Percentiles rank a stretch among this genome's conserved stretches.
phyloP scores from a whole-genome alignment of 2,888 invertebrate species.

The Poecilus cupreus region DNA sequence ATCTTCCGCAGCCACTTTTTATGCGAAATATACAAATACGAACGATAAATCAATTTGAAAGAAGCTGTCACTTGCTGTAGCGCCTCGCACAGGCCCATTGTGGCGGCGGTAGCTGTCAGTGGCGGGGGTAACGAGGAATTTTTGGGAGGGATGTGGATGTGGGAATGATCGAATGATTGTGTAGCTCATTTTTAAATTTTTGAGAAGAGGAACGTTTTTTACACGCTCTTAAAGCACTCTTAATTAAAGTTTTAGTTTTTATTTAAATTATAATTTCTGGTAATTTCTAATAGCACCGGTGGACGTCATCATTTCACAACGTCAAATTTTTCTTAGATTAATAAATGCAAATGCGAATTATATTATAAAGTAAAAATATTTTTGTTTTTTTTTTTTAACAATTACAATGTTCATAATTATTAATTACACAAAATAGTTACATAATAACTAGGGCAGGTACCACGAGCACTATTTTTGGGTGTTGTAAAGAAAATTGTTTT shows the following conservation, averaged over 20 bases:
- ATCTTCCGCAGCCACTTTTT: slow-evolving; percentile 61
- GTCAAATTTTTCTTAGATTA: too few species aligned
- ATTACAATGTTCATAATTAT: too few species aligned
- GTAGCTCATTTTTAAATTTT: neutral
- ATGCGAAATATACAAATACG: slow-evolving; percentile 62
- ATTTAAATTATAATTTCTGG: neutral
- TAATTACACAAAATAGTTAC: too few species aligned
- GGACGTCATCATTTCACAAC: too few species aligned
- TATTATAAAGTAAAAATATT: too few species aligned
- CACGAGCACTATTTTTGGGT: too few species aligned
- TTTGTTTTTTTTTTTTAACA: too few species aligned
- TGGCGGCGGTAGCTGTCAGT: slow-evolving; percentile 30
- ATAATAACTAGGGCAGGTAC: too few species aligned
- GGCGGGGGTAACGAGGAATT: neutral
- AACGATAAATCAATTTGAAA: slow-evolving; percentile 62
- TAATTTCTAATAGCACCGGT: too few species aligned
- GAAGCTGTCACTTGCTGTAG: slow-evolving; percentile 61
- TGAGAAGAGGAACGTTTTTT: neutral
- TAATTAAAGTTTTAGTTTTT: neutral
- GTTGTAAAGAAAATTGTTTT: too few species aligned
- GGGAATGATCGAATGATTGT: neutral
- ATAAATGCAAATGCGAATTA: too few species aligned
- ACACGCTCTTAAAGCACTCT: too few species aligned
- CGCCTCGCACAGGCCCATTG: slow-evolving; percentile 55
- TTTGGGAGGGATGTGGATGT: neutral